A percentile compares a stretch with the other conserved stretches of the same genome.
These are phyloP conservation scores for Upupa epops DNA, from an alignment of 2,113 vertebrate genomes.

Conservation along the genomic window DNA sequence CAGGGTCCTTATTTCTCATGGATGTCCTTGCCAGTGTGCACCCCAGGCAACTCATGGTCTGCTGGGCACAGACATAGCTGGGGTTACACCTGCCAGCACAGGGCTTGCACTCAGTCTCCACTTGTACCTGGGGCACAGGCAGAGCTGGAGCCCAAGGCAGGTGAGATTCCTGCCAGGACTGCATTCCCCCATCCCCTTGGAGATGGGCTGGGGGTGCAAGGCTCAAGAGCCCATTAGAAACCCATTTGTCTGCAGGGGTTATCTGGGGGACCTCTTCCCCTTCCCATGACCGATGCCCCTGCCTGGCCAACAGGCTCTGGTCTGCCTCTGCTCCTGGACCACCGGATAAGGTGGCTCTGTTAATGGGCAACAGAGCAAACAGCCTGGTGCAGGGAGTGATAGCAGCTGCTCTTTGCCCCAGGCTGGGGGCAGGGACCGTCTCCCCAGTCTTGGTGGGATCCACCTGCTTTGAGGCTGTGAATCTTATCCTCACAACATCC, in stretches of 20 bases:
- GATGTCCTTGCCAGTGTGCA: neutral
- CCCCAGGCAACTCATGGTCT: neutral
- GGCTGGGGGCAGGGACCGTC: neutral
- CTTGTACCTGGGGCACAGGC: accelerated
- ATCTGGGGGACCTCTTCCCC: conserved; percentile 11
- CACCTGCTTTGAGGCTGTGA: neutral
- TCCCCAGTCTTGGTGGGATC: neutral
- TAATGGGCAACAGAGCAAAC: conserved; percentile 55
- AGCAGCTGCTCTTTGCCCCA: conserved; percentile 35
- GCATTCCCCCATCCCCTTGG: conserved; percentile 43
- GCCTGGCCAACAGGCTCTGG: neutral
- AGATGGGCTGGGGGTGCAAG: neutral
- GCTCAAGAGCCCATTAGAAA: conserved; percentile 27
- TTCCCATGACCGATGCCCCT: neutral
- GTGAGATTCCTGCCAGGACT: neutral
- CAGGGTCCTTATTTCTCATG: neutral
- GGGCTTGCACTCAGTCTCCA: neutral
- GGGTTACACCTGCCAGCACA: neutral
- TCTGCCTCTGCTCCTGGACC: neutral
- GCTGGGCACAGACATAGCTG: neutral
- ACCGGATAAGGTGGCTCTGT: conserved; percentile 10
- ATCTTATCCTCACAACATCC: neutral
- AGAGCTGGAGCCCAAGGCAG: accelerated
- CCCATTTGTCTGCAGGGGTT: conserved; percentile 50
- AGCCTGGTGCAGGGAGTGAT: neutral